A percentile compares a stretch with the other conserved stretches of the same genome.
Conservation (phyloP, 1,140 invertebrate genomes). For the Nephotettix cincticeps region DNA sequence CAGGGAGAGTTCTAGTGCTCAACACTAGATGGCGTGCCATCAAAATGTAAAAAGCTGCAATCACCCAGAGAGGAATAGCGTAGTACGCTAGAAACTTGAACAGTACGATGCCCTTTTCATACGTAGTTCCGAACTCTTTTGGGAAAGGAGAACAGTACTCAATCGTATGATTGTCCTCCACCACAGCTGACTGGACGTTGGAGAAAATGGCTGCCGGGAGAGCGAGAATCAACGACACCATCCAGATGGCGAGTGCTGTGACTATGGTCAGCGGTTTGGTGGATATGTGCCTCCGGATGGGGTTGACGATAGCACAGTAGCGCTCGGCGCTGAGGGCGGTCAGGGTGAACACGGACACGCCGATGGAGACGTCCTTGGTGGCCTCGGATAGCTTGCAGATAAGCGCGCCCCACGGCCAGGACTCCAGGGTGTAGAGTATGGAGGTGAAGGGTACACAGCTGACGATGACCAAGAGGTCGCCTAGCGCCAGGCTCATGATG, state of each 20-base stretch:
- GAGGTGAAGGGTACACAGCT: constrained; percentile 86
- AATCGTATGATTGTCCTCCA: constrained; percentile 58
- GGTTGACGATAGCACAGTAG: constrained; percentile 89
- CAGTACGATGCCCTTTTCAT: constrained; percentile 55
- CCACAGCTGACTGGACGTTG: constrained; percentile 52
- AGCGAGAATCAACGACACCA: constrained; percentile 73
- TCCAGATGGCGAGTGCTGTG: constrained; percentile 82
- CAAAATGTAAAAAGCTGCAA: constrained; percentile 79
- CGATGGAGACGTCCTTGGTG: constrained; percentile 87
- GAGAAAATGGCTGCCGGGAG: constrained; percentile 78
- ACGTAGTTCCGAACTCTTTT: constrained; percentile 49
- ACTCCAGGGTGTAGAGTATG: constrained; percentile 78
- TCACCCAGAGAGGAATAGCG: constrained; percentile 77
- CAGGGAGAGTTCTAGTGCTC: constrained; percentile 78
- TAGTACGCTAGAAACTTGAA: constrained; percentile 77
- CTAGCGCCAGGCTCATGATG: constrained; percentile 70
- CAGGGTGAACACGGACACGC: constrained; percentile 90
- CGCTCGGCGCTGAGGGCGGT: constrained; percentile 86
- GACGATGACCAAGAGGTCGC: constrained; percentile 75
- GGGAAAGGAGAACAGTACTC: constrained; percentile 65
- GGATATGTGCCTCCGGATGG: constrained; percentile 66
- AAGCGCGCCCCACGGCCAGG: constrained; percentile 80
- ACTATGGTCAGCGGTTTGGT: constrained; percentile 45
- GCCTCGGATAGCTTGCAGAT: constrained; percentile 84
- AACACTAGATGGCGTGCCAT: constrained; percentile 82